Conservation (phyloP, 1,140 invertebrate genomes). For the Pseudomyrmex dendroicus region DNA sequence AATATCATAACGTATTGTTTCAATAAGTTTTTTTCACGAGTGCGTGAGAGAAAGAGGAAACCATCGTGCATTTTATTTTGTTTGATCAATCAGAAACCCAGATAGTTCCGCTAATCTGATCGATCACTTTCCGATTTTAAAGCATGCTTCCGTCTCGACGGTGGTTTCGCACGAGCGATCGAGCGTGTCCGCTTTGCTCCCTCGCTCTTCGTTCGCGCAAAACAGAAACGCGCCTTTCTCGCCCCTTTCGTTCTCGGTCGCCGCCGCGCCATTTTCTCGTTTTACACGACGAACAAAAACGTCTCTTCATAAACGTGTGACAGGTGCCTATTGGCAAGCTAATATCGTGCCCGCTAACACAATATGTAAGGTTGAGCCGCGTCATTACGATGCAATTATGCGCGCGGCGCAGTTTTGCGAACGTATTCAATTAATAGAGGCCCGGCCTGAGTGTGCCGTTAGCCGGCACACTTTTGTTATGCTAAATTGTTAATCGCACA, state of each 20-base stretch:
- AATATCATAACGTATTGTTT: not conserved
- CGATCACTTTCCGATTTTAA: constrained; percentile 48
- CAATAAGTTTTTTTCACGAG: not conserved
- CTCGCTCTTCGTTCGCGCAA: constrained; percentile 42
- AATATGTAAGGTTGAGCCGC: constrained; percentile 12
- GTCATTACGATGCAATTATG: constrained; percentile 27
- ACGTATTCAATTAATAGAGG: constrained; percentile 36
- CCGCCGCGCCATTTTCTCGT: constrained; percentile 46
- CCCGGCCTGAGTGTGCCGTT: constrained; percentile 11
- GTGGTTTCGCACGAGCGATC: constrained; percentile 52
- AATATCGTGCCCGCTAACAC: constrained; percentile 22
- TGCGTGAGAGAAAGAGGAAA: not conserved
- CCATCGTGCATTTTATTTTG: not conserved
- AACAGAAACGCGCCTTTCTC: constrained; percentile 55
- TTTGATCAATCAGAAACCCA: not conserved
- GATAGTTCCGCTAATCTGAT: constrained; percentile 16
- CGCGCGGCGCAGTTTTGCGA: constrained; percentile 38
- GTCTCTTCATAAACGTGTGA: constrained; percentile 35
- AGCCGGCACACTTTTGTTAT: constrained; percentile 48
- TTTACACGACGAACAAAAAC: constrained; percentile 38
- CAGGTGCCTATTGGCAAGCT: constrained; percentile 52
- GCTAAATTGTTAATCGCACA: constrained; percentile 42
- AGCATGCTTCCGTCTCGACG: constrained; percentile 37
- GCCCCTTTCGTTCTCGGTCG: constrained; percentile 43
- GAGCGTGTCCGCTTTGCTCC: constrained; percentile 52